Evolutionary conservation across 2,113 vertebrate genomes (phyloP), one percentile per base, ranked within the genome.

Genomic region (Gambusia affinis): DNA sequence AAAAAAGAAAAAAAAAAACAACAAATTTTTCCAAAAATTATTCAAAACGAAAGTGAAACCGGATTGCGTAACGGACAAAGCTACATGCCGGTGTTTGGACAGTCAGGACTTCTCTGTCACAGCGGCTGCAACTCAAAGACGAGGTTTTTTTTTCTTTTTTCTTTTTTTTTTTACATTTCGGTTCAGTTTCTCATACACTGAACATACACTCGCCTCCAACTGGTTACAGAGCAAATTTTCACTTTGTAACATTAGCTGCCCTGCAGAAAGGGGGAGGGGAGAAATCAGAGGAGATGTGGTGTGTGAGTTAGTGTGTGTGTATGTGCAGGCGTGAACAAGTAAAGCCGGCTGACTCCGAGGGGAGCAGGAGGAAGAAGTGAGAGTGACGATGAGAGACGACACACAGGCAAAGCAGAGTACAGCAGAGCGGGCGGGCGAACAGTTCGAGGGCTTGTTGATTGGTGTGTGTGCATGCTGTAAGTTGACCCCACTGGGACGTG

Each of bases 401-500:
- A 67, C 73, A 67, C 14, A 75, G 64, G 5, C n/a, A 61, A n/a
- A 35, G 31, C 12, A 17, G 54, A 70, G 6, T 19, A 47, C 27
- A n/a, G n/a, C 14, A 27, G 30, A 33, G 61, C 54, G 47, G 42
- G 30, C 64, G 14, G 63, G 33, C 57, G 68, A 77, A 72, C 72
- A 64, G 76, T 78, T 79, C 29, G 64, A 80, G 75, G 67, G 67
- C 79, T 87, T 90, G 75, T 44, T 64, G 80, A 78, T 83, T 72
- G 84, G 86, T 79, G 77, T 65, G 51, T 79, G 83, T 82, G 72
- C 35, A 37, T 80, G 79, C 44, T 22, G 78, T 84, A 91, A 75
- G 76, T 86, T 89, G 81, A 85, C 89, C 76, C 83, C 33, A 69
- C 71, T 27, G 57, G 85, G 89, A 86, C 80, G 78, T 83, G 47